Base-by-base conservation (phyloP, 2,113 vertebrate species). In the Onychostoma macrolepis region DNA sequence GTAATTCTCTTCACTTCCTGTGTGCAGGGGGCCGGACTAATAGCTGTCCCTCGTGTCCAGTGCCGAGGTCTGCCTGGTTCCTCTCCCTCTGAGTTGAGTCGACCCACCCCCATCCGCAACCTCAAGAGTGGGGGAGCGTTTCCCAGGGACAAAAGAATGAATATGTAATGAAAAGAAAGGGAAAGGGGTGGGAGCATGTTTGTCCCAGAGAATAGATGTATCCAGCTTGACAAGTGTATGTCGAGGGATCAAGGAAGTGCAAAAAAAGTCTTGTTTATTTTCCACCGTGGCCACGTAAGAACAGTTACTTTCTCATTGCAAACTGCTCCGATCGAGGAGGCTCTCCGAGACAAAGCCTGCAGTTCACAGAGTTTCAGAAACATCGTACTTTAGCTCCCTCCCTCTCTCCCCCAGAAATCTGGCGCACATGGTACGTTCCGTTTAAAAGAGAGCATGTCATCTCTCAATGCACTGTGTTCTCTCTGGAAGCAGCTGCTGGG, bases 401-500 rank as follows among this genome's bases (percentile, higher is more conserved):
- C 87, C 89, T 89, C 90, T 91, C 90, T 86, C 41, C 88, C 90
- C 87, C 75, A 28, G 53, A 71, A 77, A 75, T 79, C 86, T 33
- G 84, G 50, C 69, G 88, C 94, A 95, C 92, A 94, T 96, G 95
- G 95, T 96, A 96, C 90, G 83, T 90, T 95, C 95, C 94, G 91
- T 94, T 95, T 94, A 94, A 95, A 95, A 95, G 92, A 90, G 91
- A 92, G 94, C 92, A 93, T 94, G 94, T 94, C 93, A 93, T 94
- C 92, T 91, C 92, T 90, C 90, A 89, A 92, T 94, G 92, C 89
- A 92, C 93, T 91, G 93, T 93, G 93, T 95, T 93, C 91, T 94
- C 91, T 94, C 89, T 89, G 89, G 92, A 92, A 94, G 93, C 93
- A 95, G 95, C 95, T 95, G 94, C 93, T 93, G 92, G 84, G 92